Evolutionary conservation across 2,888 invertebrate genomes (phyloP).

Genomic region (Ochropleura plecta): DNA sequence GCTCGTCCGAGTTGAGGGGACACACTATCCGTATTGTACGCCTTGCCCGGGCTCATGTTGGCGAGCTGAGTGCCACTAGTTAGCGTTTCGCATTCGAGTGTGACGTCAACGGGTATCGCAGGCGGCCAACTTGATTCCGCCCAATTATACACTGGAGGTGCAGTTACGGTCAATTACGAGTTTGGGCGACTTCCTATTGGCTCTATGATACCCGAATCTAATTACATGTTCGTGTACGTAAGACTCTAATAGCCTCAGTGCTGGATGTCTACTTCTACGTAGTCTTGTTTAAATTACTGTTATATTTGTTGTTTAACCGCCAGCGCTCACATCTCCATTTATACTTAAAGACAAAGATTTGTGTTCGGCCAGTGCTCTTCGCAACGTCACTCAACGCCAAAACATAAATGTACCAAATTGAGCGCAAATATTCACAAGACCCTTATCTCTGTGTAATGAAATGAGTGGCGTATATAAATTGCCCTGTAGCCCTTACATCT

Average conservation of each 20-base stretch:
- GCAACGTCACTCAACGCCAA: constrained; percentile 55
- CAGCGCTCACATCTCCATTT: constrained; percentile 14
- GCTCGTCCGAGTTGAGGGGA: constrained; percentile 66
- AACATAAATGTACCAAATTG: constrained; percentile 75
- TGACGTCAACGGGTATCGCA: constrained; percentile 58
- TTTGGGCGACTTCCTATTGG: constrained; percentile 43
- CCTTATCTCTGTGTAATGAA: constrained; percentile 86
- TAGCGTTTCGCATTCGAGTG: constrained; percentile 59
- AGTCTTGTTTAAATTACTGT: not conserved
- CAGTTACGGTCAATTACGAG: constrained; percentile 62
- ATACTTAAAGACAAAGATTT: constrained; percentile 55
- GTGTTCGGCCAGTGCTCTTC: constrained; percentile 42
- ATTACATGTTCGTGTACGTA: constrained; percentile 32
- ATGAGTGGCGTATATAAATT: constrained; percentile 85
- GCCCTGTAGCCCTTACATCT: constrained; percentile 71
- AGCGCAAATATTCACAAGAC: constrained; percentile 80
- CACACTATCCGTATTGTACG: constrained; percentile 62
- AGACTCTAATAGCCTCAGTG: not conserved
- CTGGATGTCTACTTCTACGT: not conserved
- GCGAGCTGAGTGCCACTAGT: constrained; percentile 57
- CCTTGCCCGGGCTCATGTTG: constrained; percentile 50
- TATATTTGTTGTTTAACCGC: constrained; percentile 13
- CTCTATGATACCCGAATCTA: constrained; percentile 55
- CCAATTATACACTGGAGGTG: constrained; percentile 62
- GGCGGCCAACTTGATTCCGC: constrained; percentile 55